Percentiles rank a stretch among this genome's conserved stretches.
These are phyloP conservation scores for Trinorchestia longiramus DNA, from an alignment of 1,140 invertebrate genomes.

Conservation along the genomic window DNA sequence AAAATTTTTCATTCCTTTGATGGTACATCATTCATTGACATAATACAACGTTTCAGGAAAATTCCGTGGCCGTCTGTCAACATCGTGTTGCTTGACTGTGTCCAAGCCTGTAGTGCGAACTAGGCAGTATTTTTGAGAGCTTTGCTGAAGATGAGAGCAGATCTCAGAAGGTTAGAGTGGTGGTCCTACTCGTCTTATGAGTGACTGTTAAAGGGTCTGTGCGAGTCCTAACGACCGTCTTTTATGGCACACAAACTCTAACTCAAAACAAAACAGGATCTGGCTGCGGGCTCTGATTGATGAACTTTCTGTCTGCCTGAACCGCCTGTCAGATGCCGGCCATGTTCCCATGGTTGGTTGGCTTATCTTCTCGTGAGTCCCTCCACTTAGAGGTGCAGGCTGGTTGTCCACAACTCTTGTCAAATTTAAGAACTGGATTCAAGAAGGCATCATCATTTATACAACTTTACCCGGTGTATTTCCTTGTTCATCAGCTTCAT, in stretches of 20 bases:
- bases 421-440: background rate
- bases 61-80: background rate
- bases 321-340: background rate
- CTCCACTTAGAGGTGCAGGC: background rate
- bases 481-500: background rate
- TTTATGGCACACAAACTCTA: background rate
- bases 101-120: background rate
- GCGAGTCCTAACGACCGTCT: background rate
- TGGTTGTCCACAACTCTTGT: background rate
- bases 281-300: background rate
- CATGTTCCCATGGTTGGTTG: background rate
- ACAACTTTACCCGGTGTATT: background rate
- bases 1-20: background rate
- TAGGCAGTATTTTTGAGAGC: background rate
- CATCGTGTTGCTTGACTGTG: background rate
- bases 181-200: background rate
- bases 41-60: background rate
- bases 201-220: background rate
- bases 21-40: background rate
- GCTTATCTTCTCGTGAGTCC: background rate
- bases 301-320: background rate
- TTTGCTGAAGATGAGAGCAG: background rate
- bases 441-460: background rate
- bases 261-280: constrained; percentile 8
- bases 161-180: background rate